phyloP scores from a whole-genome alignment of 2,113 vertebrate genomes.

The Tapirus terrestris region DNA sequence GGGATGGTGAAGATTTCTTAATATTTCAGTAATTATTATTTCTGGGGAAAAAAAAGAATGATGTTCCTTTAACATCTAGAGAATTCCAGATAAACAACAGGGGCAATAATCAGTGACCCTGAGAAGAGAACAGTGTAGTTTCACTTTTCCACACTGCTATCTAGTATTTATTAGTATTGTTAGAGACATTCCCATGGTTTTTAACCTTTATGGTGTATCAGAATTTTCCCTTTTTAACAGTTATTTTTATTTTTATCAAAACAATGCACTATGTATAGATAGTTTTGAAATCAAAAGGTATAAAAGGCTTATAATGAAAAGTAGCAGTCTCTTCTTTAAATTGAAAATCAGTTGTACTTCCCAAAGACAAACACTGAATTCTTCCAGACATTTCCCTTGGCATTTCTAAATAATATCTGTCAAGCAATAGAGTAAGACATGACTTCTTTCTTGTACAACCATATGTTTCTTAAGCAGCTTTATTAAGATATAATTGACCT shows the following conservation, averaged over 20 bases:
- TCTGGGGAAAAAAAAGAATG: background rate
- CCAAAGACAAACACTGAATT: background rate
- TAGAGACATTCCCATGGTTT: background rate
- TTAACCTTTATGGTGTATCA: background rate
- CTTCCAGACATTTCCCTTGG: background rate
- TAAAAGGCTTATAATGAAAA: background rate
- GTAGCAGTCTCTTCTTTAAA: background rate
- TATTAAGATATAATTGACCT: slow-evolving; percentile 4
- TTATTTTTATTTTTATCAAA: background rate
- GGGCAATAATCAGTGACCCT: background rate
- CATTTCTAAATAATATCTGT: background rate
- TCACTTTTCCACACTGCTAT: background rate
- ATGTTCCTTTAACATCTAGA: background rate
- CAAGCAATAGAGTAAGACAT: background rate
- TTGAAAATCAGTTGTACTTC: background rate
- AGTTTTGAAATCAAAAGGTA: background rate
- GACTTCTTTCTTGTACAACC: background rate
- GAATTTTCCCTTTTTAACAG: background rate
- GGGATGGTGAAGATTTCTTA: background rate
- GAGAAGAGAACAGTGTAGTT: background rate
- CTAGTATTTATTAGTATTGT: background rate
- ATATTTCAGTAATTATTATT: slow-evolving; percentile 15
- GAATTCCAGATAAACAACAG: background rate
- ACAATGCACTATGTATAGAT: background rate
- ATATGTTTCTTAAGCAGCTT: slow-evolving; percentile 5